Evolutionary conservation across 2,113 vertebrate genomes (phyloP).

Genomic region (Mobula hypostoma): DNA sequence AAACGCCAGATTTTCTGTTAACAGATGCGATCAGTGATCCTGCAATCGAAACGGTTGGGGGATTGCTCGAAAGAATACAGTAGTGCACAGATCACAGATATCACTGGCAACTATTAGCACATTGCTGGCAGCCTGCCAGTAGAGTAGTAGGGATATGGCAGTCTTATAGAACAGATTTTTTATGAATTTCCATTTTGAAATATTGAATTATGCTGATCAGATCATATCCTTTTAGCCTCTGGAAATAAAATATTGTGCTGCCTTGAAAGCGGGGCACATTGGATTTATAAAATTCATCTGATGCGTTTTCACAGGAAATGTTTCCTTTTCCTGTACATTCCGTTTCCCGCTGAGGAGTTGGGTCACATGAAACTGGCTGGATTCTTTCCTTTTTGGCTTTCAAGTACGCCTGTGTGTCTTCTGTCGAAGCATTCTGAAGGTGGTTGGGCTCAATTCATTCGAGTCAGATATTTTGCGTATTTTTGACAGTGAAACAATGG

Average conservation of each 20-base stretch:
- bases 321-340: conserved; percentile 36
- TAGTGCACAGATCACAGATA: neutral
- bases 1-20: neutral
- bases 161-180: neutral
- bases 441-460: neutral
- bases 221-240: neutral
- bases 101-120: neutral
- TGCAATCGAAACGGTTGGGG: neutral
- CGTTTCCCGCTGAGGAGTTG: conserved; percentile 21
- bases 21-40: neutral
- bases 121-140: conserved; percentile 14
- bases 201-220: neutral
- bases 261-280: neutral
- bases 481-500: neutral
- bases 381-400: conserved; percentile 36
- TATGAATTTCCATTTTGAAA: neutral
- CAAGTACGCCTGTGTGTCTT: conserved; percentile 39
- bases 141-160: neutral
- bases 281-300: neutral
- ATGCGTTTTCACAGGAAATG: conserved; percentile 35
- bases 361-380: conserved; percentile 29
- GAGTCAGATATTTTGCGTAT: neutral
- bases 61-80: neutral
- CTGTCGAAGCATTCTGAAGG: neutral
- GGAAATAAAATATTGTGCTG: neutral